Percentiles rank a stretch among this genome's conserved stretches.
Evolutionary conservation across 2,797 vertebrate genomes (phyloP).

Genomic region (Siniperca obscura): DNA sequence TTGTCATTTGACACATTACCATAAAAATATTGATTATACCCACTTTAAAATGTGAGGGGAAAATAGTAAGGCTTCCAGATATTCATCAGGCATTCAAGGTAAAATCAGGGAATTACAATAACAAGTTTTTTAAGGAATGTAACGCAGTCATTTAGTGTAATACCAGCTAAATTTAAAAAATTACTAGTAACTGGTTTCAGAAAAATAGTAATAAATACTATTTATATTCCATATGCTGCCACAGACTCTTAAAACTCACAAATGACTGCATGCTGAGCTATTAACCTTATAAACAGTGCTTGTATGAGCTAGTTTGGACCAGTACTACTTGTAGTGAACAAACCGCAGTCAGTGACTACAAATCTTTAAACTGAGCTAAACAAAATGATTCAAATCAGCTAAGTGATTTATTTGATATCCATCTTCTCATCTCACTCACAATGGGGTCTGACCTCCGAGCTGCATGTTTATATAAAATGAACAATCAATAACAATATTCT

Average conservation of each 20-base stretch:
- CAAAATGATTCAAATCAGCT: not conserved
- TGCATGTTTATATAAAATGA: slow-evolving; percentile 1
- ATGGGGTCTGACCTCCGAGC: not conserved
- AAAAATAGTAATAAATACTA: not conserved
- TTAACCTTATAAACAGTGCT: not conserved
- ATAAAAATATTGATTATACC: too few relatives aligned
- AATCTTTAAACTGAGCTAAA: not conserved
- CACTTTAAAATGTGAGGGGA: too few relatives aligned
- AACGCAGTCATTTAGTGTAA: not conserved
- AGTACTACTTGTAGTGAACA: not conserved
- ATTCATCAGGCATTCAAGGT: not conserved
- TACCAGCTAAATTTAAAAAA: not conserved
- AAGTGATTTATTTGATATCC: not conserved
- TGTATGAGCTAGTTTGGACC: not conserved
- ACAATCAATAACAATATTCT: not conserved
- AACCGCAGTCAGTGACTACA: not conserved
- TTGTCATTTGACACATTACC: too few relatives aligned
- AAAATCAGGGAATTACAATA: not conserved
- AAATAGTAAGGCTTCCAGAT: too few relatives aligned
- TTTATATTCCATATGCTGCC: not conserved
- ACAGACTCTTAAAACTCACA: too few relatives aligned
- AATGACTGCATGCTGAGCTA: not conserved
- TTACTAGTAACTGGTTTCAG: not conserved
- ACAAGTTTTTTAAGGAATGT: not conserved
- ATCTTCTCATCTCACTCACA: not conserved